These are phyloP conservation scores for Nomada lathburiana DNA, from an alignment of 2,888 invertebrate genomes.

Conservation along the genomic window DNA sequence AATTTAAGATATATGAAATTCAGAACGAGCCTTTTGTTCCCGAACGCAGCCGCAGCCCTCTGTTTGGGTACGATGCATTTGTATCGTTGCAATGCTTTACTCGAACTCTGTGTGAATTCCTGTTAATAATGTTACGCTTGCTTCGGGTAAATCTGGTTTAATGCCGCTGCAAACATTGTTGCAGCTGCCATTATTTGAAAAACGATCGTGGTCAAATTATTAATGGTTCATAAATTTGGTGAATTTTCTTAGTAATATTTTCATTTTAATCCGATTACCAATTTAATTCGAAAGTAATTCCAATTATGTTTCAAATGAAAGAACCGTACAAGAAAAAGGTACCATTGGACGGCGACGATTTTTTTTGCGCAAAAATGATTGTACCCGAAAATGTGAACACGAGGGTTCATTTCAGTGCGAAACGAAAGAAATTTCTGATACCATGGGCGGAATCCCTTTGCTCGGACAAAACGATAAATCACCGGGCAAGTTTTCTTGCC, in stretches of 20 bases:
- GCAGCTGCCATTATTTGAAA: not conserved
- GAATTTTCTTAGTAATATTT: too few relatives aligned
- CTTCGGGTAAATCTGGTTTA: not conserved
- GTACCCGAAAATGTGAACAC: not conserved
- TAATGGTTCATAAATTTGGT: not conserved
- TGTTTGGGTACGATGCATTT: slow-evolving; percentile 31
- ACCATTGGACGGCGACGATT: too few relatives aligned
- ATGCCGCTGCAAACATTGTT: not conserved
- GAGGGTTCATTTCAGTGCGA: not conserved
- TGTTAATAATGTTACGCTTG: slow-evolving; percentile 2
- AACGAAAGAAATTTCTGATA: slow-evolving; percentile 56
- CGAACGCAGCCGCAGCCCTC: not conserved
- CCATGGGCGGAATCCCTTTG: slow-evolving; percentile 35
- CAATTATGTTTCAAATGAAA: too few relatives aligned
- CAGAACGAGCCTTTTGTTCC: slow-evolving; percentile 33
- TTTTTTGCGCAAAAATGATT: not conserved
- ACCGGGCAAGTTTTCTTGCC: slow-evolving; percentile 52
- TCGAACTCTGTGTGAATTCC: not conserved
- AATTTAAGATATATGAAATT: slow-evolving; percentile 49
- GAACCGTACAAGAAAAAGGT: too few relatives aligned
- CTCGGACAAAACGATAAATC: slow-evolving; percentile 61
- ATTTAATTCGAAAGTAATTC: too few relatives aligned
- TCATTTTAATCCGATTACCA: too few relatives aligned
- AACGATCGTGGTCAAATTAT: not conserved
- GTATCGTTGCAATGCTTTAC: slow-evolving; percentile 5